These are phyloP conservation scores for Adelosebastes latens DNA, from an alignment of 2,797 vertebrate species.

Conservation along the genomic window DNA sequence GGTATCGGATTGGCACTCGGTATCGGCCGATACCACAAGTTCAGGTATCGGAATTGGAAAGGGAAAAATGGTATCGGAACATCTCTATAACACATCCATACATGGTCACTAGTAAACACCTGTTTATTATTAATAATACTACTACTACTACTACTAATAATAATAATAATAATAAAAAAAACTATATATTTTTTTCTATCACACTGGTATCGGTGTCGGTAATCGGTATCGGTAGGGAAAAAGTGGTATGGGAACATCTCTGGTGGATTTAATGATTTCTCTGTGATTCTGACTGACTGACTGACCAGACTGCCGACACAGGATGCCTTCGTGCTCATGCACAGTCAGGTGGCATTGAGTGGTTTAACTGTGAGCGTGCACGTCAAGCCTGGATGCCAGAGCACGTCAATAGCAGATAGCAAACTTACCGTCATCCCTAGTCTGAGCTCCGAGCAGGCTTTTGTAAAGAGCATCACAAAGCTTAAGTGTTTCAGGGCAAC, in stretches of 20 bases:
- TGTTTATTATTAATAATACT: no score
- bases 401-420: slow-evolving; percentile 14
- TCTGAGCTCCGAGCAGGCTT: slow-evolving; percentile 63
- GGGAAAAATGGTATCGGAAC: no score
- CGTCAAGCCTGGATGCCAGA: slow-evolving; percentile 29
- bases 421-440: slow-evolving; percentile 56
- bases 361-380: slow-evolving; percentile 47
- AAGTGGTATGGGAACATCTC: no score
- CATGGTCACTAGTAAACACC: no score
- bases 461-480: slow-evolving; percentile 65
- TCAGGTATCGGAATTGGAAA: no score
- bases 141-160: no score
- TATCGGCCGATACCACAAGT: no score
- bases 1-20: no score
- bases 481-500: slow-evolving; percentile 44
- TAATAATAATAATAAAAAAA: rapidly evolving
- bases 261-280: background rate
- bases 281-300: slow-evolving; percentile 13
- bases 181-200: no score
- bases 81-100: no score
- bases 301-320: slow-evolving; percentile 15
- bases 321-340: slow-evolving; percentile 64
- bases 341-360: slow-evolving; percentile 42
- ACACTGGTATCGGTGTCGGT: no score
- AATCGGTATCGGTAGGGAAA: no score